These are phyloP conservation scores for Dorcus parallelipipedus DNA, from an alignment of 2,888 invertebrate species.

Conservation along the genomic window DNA sequence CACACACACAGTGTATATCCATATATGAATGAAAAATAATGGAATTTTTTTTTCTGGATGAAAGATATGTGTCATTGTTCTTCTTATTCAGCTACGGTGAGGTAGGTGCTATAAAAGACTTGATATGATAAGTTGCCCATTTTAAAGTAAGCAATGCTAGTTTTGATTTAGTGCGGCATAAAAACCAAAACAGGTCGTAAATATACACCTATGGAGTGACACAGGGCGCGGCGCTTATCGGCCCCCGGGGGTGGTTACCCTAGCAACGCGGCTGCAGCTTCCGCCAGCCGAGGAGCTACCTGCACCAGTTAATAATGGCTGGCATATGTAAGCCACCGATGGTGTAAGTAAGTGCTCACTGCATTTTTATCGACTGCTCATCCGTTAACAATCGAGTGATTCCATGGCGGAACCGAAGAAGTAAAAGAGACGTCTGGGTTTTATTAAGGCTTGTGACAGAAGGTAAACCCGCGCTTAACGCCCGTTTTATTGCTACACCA, in stretches of 20 bases:
- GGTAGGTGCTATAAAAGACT: too few relatives aligned
- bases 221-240: conserved; percentile 19
- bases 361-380: background rate
- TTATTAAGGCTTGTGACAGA: too few relatives aligned
- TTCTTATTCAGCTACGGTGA: too few relatives aligned
- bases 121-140: background rate
- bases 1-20: too few relatives aligned
- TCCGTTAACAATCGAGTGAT: too few relatives aligned
- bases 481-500: too few relatives aligned
- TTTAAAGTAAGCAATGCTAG: background rate
- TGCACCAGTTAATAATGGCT: conserved; percentile 5
- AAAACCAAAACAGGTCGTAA: conserved; percentile 21
- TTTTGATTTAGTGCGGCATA: conserved; percentile 7
- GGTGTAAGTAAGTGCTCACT: background rate
- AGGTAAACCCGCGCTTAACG: too few relatives aligned
- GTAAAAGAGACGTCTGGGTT: too few relatives aligned
- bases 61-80: too few relatives aligned
- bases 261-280: conserved; percentile 24
- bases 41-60: too few relatives aligned
- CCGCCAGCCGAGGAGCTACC: conserved; percentile 9
- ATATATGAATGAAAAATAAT: too few relatives aligned
- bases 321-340: conserved; percentile 1
- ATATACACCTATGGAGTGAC: conserved; percentile 19
- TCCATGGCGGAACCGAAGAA: too few relatives aligned
- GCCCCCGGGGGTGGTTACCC: conserved; percentile 25